Evolutionary conservation across 2,888 invertebrate genomes (phyloP).

Genomic region (Pterostichus madidus): DNA sequence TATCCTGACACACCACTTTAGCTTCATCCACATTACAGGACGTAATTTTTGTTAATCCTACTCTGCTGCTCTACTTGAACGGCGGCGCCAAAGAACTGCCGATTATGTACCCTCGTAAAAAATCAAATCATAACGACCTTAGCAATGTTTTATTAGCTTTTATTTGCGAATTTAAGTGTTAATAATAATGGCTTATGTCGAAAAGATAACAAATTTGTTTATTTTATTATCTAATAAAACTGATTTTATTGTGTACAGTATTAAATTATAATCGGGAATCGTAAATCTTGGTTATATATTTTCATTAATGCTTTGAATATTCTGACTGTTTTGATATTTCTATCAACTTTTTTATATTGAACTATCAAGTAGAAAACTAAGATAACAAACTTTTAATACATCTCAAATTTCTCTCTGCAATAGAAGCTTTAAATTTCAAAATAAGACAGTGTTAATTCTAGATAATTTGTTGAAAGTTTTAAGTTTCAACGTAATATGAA

Average conservation of each 20-base stretch:
- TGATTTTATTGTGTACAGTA: slow-evolving; percentile 16
- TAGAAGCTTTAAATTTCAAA: slow-evolving; percentile 34
- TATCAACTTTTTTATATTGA: slow-evolving; percentile 18
- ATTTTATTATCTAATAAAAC: slow-evolving; percentile 36
- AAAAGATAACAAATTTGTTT: slow-evolving; percentile 43
- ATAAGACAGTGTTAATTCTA: slow-evolving; percentile 47
- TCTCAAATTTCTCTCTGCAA: slow-evolving; percentile 37
- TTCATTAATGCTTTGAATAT: not conserved
- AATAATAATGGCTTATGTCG: slow-evolving; percentile 14
- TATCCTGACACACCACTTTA: too few species aligned
- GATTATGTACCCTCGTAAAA: too few species aligned
- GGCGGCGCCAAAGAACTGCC: too few species aligned
- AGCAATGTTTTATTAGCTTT: too few species aligned
- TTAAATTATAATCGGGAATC: slow-evolving; percentile 12
- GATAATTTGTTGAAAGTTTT: slow-evolving; percentile 40
- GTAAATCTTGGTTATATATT: slow-evolving; percentile 4
- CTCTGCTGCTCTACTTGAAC: too few species aligned
- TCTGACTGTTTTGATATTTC: not conserved
- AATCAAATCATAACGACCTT: too few species aligned
- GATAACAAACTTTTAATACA: slow-evolving; percentile 29
- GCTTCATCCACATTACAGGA: too few species aligned
- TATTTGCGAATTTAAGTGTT: slow-evolving; percentile 14
- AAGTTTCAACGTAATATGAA: slow-evolving; percentile 42
- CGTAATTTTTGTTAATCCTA: too few species aligned
- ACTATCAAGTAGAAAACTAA: slow-evolving; percentile 7